Percentiles rank a stretch among this genome's conserved stretches.
These are phyloP conservation scores for Aegotheles bennettii DNA, from an alignment of 2,113 vertebrate genomes.

Conservation along the genomic window DNA sequence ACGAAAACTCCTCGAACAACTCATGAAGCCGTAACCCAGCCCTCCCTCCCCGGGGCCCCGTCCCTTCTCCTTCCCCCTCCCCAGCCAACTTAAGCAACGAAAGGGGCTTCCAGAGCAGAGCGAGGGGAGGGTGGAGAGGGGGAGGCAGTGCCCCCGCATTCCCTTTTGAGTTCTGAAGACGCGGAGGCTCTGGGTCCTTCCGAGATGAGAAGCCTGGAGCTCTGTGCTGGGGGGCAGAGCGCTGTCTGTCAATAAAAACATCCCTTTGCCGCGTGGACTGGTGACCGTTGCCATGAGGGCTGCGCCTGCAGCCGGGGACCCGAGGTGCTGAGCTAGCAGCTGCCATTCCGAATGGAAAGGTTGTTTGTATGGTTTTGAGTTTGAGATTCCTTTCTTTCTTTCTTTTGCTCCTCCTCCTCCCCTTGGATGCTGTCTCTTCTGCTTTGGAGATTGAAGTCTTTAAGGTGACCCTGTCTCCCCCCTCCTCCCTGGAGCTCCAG, in stretches of 20 bases:
- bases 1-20: slow-evolving; percentile 87
- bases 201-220: slow-evolving; percentile 42
- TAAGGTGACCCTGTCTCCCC: not conserved
- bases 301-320: not conserved
- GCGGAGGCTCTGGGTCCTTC: not conserved
- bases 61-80: not conserved
- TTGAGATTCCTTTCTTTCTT: not conserved
- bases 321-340: not conserved
- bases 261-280: slow-evolving; percentile 21
- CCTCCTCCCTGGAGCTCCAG: not conserved
- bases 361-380: slow-evolving; percentile 28
- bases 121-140: not conserved
- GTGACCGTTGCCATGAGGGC: not conserved
- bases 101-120: slow-evolving; percentile 19
- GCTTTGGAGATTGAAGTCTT: slow-evolving; percentile 22
- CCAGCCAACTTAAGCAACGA: not conserved
- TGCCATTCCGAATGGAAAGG: not conserved
- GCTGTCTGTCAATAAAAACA: slow-evolving; percentile 24
- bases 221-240: slow-evolving; percentile 1
- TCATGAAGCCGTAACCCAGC: slow-evolving; percentile 77
- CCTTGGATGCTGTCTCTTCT: slow-evolving; percentile 8
- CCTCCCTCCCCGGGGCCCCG: slow-evolving; percentile 28
- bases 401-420: not conserved
- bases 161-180: slow-evolving; percentile 9
- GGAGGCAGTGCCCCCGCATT: not conserved